Percentiles rank a stretch among this genome's conserved stretches.
Evolutionary conservation across 2,113 vertebrate genomes (phyloP).

Genomic region (Callocephalon fimbriatum): DNA sequence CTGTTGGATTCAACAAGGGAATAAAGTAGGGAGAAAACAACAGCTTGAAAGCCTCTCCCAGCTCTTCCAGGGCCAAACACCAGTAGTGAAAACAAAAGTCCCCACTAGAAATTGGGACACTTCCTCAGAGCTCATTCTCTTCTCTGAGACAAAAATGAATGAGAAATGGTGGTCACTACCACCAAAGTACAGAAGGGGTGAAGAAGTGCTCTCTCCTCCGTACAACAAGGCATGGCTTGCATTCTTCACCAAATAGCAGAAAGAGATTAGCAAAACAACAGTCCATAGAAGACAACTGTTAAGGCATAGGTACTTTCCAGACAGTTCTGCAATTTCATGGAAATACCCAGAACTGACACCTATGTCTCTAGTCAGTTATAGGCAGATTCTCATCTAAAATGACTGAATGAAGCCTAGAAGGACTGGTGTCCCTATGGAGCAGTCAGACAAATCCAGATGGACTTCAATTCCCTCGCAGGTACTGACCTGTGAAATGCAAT

Average conservation of each 20-base stretch:
- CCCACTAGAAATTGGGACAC: neutral
- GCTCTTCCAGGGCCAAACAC: neutral
- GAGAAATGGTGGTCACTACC: neutral
- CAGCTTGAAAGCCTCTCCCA: neutral
- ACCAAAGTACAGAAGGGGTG: neutral
- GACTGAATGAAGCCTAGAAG: neutral
- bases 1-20: neutral
- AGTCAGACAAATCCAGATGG: neutral
- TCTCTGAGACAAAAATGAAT: neutral
- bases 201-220: neutral
- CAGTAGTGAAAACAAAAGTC: neutral
- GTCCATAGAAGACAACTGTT: neutral
- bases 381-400: neutral
- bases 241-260: neutral
- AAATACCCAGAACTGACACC: neutral
- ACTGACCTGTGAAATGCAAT: conserved; percentile 92
- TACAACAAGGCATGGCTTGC: neutral
- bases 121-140: neutral
- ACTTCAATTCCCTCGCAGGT: neutral
- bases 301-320: neutral
- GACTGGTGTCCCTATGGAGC: neutral
- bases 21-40: neutral
- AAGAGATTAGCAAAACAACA: neutral
- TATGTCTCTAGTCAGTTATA: neutral
- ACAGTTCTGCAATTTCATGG: neutral